Evolutionary conservation across 2,888 invertebrate genomes (phyloP), one percentile per base, ranked within the genome.

Genomic region (Noctuana brunneofusca): DNA sequence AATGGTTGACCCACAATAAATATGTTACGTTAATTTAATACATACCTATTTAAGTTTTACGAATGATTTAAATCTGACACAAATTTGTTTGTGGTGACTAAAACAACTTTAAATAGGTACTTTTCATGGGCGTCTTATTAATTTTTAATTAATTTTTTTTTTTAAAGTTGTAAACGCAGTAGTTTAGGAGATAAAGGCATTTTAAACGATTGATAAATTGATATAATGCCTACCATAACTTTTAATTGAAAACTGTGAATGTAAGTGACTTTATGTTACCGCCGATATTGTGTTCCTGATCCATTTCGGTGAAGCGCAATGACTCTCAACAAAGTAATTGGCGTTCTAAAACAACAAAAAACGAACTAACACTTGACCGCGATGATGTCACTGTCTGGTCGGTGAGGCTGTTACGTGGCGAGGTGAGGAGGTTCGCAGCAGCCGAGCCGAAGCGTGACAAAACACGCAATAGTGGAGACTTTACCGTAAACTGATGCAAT

Each of bases 371-470:
- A 63, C 20, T 56, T 52, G 57, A 63, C 60, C 59, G 63, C 65
- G 73, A 76, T 81, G 79, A 83, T 79, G 78, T 81, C 79, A 79
- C 71, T 69, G 71, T 70, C 75, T 69, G 69, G 72, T 68, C 67
- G 69, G 71, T 78, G 81, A 81, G 73, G n/a, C n/a, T n/a, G n/a
- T n/a, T n/a, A 70, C 75, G 35, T 2, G 35, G 70, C 75, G 49
- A 49, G 49, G 24, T 49, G 49, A 24, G 49, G 67, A 67, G 70
- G 67, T 69, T 68, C 67, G 68, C 65, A 65, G 69, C 71, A 72
- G 71, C 70, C 70, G 67, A 64, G 67, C 62, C 68, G 58, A 67
- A 69, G 67, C 66, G 66, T 71, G 66, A 68, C 69, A 69, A 65
- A 69, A 70, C 63, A 68, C 69, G 68, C 65, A 69, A 70, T 63